Conservation (phyloP, 1,140 invertebrate genomes). For the Nasonia longicornis region DNA sequence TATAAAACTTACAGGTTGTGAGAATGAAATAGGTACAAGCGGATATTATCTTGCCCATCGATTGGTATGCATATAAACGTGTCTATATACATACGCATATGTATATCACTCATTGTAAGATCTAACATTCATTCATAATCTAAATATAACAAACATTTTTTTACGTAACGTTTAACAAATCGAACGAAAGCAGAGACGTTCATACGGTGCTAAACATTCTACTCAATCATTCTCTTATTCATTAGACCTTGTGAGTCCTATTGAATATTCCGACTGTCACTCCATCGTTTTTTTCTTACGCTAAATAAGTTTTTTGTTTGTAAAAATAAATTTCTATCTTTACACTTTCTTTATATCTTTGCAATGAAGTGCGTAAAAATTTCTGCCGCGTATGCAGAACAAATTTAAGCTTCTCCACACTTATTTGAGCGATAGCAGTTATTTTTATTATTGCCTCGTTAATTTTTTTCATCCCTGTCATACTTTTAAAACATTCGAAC, state of each 20-base stretch:
- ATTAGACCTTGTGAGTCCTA: neutral
- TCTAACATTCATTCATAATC: conserved; percentile 43
- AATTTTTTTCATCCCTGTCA: neutral
- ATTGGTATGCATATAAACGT: neutral
- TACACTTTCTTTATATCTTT: neutral
- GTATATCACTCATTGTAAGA: conserved; percentile 36
- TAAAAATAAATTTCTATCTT: conserved; percentile 38
- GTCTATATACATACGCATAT: neutral
- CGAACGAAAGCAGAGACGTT: conserved; percentile 15
- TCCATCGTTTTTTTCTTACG: neutral
- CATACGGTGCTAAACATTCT: neutral
- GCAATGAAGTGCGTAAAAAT: neutral
- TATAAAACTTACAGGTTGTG: conserved; percentile 47
- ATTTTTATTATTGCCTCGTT: neutral
- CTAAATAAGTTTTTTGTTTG: conserved; percentile 21
- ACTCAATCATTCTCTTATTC: conserved; percentile 16
- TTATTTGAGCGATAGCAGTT: conserved; percentile 29
- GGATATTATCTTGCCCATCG: conserved; percentile 37
- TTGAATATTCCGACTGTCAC: conserved; percentile 7
- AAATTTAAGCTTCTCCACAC: neutral
- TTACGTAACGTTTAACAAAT: conserved; percentile 38
- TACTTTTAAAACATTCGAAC: neutral
- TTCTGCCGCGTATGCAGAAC: neutral
- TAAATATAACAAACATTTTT: conserved; percentile 37
- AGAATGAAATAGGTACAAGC: conserved; percentile 44